phyloP scores from a whole-genome alignment of 2,797 vertebrate species.

The Mus spretus region DNA sequence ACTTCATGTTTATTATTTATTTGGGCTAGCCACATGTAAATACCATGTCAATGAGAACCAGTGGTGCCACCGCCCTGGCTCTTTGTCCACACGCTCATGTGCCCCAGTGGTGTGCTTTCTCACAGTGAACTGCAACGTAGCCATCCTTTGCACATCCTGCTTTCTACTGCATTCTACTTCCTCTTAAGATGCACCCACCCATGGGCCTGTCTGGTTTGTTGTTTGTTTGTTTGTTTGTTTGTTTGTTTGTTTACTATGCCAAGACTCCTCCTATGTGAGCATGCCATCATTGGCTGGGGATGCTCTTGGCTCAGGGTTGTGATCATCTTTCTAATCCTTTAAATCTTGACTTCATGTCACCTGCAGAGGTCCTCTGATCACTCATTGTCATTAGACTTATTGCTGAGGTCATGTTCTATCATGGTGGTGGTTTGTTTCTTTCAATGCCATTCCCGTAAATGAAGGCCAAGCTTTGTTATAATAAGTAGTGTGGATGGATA shows the following conservation, averaged over 20 bases:
- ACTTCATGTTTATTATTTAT: neutral
- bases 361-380: neutral
- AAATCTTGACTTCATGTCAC: neutral
- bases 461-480: neutral
- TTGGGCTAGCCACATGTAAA: neutral
- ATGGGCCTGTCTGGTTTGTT: neutral
- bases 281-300: neutral
- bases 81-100: neutral
- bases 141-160: neutral
- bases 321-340: neutral
- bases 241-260: neutral
- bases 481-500: neutral
- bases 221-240: neutral
- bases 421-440: neutral
- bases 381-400: neutral
- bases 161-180: neutral
- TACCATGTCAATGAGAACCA: neutral
- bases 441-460: neutral
- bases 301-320: neutral
- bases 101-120: neutral
- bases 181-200: neutral
- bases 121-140: neutral
- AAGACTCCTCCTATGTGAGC: neutral
- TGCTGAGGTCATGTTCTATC: too few species aligned
- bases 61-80: neutral